These are phyloP conservation scores for Microctonus hyperodae DNA, from an alignment of 2,888 invertebrate species.

Conservation along the genomic window DNA sequence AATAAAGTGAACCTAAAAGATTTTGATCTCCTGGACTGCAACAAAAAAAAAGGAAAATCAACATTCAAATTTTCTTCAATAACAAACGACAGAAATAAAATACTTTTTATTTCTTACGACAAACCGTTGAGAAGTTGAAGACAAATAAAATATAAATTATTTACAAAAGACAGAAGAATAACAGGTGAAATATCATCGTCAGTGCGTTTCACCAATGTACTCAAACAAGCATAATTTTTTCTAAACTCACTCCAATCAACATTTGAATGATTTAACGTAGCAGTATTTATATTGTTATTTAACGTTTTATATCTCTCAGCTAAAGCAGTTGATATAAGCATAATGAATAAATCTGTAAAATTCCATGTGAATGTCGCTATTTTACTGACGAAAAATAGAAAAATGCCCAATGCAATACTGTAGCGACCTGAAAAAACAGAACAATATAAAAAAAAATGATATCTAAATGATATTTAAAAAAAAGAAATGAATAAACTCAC, in stretches of 20 bases:
- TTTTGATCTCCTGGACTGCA: conserved; percentile 44
- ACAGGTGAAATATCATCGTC: conserved; percentile 70
- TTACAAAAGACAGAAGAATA: conserved; percentile 72
- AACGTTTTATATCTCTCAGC: conserved; percentile 71
- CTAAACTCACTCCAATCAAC: conserved; percentile 70
- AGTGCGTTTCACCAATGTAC: conserved; percentile 68
- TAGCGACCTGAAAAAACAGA: conserved; percentile 50
- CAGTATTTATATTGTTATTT: conserved; percentile 64
- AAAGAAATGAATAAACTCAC: conserved; percentile 41
- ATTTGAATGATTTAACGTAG: conserved; percentile 57
- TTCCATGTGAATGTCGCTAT: conserved; percentile 76
- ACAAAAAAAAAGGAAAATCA: not conserved
- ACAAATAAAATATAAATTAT: conserved; percentile 78
- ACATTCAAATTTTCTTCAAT: not conserved
- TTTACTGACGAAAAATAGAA: conserved; percentile 65
- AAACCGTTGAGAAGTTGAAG: conserved; percentile 74
- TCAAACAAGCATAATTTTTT: conserved; percentile 71
- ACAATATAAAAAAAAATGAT: conserved; percentile 4
- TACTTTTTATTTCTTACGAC: conserved; percentile 64
- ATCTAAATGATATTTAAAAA: not conserved
- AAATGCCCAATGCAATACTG: conserved; percentile 51
- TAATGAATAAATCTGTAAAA: conserved; percentile 76
- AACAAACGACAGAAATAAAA: no score
- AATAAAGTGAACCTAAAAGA: conserved; percentile 62
- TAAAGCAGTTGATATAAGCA: conserved; percentile 69